These are phyloP conservation scores for Opisthocomus hoazin DNA, from an alignment of 2,113 vertebrate genomes.

Conservation along the genomic window DNA sequence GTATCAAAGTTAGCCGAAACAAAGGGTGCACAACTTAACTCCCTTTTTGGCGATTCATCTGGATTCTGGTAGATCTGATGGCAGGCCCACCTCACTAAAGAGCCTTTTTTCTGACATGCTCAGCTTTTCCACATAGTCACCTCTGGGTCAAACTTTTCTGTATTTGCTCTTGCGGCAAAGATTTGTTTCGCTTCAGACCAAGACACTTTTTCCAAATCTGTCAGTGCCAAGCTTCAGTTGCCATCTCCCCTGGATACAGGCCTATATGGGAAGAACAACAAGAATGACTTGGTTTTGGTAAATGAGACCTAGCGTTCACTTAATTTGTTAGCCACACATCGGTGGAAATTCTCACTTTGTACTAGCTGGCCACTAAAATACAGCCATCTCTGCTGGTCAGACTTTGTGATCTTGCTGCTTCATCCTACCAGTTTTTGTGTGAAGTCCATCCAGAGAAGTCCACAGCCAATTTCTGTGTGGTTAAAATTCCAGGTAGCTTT, in stretches of 20 bases:
- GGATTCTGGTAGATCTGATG: background rate
- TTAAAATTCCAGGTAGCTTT: background rate
- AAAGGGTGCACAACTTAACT: background rate
- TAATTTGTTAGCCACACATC: background rate
- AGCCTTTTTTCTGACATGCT: background rate
- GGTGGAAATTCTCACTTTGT: background rate
- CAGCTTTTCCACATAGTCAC: background rate
- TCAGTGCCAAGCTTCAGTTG: background rate
- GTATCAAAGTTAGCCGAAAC: background rate
- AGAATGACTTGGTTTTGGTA: background rate
- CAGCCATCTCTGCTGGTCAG: background rate
- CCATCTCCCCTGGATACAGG: background rate
- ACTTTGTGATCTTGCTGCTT: background rate
- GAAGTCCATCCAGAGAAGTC: background rate
- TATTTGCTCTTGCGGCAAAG: background rate
- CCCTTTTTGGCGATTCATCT: background rate
- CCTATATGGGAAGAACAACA: background rate
- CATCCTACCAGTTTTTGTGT: fast-evolving
- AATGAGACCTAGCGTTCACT: background rate
- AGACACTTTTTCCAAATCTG: fast-evolving
- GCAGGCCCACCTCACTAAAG: background rate
- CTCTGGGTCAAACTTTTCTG: background rate
- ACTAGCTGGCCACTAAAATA: too few relatives aligned
- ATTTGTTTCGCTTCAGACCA: background rate
- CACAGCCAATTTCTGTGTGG: too few relatives aligned